These are phyloP conservation scores for Ceyx melanurus DNA, from an alignment of 2,113 vertebrate species.

Conservation along the genomic window DNA sequence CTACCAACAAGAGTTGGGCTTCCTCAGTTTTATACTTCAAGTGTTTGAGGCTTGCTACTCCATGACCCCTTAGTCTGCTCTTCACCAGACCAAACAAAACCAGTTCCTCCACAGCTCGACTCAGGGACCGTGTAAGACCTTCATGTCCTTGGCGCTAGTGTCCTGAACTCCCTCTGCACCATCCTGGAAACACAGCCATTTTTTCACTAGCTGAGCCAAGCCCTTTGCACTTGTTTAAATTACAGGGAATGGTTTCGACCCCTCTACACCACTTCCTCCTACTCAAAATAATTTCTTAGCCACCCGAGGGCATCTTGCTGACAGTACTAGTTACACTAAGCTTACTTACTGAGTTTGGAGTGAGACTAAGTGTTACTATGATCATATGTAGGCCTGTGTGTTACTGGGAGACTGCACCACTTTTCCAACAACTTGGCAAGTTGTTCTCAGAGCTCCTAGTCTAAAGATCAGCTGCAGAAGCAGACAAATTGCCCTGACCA, in stretches of 20 bases:
- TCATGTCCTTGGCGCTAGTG: not conserved
- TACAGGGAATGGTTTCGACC: not conserved
- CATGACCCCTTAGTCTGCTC: not conserved
- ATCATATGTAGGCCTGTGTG: not conserved
- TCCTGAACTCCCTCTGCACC: not conserved
- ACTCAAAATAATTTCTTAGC: not conserved
- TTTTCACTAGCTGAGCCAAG: not conserved
- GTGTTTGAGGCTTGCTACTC: not conserved
- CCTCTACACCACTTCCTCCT: not conserved
- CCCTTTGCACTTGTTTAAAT: not conserved
- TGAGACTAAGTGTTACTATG: not conserved
- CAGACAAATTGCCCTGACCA: not conserved
- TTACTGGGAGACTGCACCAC: not conserved
- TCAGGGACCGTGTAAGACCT: not conserved
- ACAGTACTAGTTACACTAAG: not conserved
- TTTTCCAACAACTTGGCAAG: not conserved
- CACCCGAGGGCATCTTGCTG: not conserved
- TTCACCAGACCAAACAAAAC: not conserved
- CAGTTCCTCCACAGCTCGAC: fast-evolving
- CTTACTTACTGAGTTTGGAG: constrained; percentile 15
- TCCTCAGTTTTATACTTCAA: not conserved
- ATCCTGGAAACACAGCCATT: not conserved
- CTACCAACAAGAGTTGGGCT: not conserved
- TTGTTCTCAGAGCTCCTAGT: not conserved
- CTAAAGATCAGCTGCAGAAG: not conserved